Evolutionary conservation across 2,113 vertebrate species (phyloP), one percentile per base, ranked within the genome.

Genomic region (Corythornis vintsioides): DNA sequence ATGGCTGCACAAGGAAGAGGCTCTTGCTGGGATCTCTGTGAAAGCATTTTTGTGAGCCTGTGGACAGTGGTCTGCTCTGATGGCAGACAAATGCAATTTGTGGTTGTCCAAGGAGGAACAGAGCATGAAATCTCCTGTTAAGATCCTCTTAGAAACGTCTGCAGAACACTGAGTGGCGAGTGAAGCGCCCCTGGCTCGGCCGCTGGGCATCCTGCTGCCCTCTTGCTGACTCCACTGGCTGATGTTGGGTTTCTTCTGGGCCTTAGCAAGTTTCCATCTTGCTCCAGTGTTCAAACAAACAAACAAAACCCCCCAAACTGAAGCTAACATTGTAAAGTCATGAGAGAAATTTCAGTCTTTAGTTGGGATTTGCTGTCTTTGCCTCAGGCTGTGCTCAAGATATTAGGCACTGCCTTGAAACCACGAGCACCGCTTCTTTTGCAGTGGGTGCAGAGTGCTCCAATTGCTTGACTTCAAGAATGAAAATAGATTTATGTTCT

Each of bases 61-160:
- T 17, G 57, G 50, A 89, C 63, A 52, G 47, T n/a, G 60, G 43
- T 77, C 84, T 90, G 73, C 74, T 90, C 77, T 89, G 84, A 74
- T 92, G 84, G 89, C 87, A 91, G 43, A 45, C 66, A 48, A 92
- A 40, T 71, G 56, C 52, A 60, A 60, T 96, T 92, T 88, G 71
- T 77, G 67, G 60, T 74, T 83, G 56, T 85, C 64, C 59, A n/a
- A 11, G 42, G 83, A 79, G 38, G 92, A 83, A 52, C 0, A 80
- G 56, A 89, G 56, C 60, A 64, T 83, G 91, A 89, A 92, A 89
- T 87, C 56, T 35, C 10, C n/a, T 61, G 28, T 0, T 70, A 64
- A 76, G 45, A 26, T 67, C 35, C 47, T 85, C 71, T 71, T 77
- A 87, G 71, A 29, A 29, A 59, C 10, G 20, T 50, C 81, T 94